phyloP scores from a whole-genome alignment of 2,888 invertebrate species.

The Acrobeloides nanus region DNA sequence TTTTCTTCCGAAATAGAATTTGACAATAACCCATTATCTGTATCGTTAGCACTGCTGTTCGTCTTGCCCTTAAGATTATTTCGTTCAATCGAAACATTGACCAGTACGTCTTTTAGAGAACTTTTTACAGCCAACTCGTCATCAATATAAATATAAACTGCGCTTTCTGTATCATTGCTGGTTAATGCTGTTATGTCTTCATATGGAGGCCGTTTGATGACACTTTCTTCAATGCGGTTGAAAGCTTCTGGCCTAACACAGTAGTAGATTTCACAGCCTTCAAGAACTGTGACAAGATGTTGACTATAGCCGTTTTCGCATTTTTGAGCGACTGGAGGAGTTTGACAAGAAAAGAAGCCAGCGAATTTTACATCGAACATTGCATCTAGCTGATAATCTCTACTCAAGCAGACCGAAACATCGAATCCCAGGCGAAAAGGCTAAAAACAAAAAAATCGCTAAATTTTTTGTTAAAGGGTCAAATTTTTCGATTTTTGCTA shows the following conservation, averaged over 20 bases:
- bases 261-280: conserved; percentile 1
- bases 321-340: not conserved
- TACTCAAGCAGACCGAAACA: not conserved
- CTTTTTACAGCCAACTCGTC: not conserved
- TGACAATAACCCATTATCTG: too few relatives aligned
- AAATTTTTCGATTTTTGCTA: too few relatives aligned
- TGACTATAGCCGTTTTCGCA: not conserved
- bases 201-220: not conserved
- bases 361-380: not conserved
- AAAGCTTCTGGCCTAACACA: conserved; percentile 5
- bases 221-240: not conserved
- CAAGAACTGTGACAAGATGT: conserved; percentile 1
- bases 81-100: not conserved
- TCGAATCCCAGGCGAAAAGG: not conserved
- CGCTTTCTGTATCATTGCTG: conserved; percentile 1
- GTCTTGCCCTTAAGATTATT: too few relatives aligned
- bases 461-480: too few relatives aligned
- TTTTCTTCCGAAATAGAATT: too few relatives aligned
- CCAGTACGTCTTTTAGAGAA: not conserved
- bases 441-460: too few relatives aligned
- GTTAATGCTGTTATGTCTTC: not conserved
- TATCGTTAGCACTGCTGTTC: too few relatives aligned
- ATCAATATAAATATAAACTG: conserved; percentile 3
- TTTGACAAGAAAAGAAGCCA: conserved; percentile 3
- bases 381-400: not conserved